phyloP scores from a whole-genome alignment of 2,797 vertebrate genomes.

The Phataginus tetradactyla region DNA sequence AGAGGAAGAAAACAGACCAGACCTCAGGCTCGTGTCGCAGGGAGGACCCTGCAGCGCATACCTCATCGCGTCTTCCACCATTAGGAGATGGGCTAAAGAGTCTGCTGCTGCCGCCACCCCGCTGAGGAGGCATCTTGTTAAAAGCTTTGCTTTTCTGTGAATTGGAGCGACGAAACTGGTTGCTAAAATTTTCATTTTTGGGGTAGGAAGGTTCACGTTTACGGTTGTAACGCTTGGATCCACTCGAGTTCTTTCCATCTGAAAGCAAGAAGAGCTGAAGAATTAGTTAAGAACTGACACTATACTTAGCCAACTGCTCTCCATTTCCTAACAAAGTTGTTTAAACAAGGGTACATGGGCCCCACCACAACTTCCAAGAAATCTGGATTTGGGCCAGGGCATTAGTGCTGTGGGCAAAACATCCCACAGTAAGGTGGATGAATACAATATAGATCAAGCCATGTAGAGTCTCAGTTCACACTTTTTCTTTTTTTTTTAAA shows the following conservation, averaged over 20 bases:
- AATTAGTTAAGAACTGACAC: not conserved
- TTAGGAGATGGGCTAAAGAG: slow-evolving; percentile 93
- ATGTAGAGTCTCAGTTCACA: not conserved
- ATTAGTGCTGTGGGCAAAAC: not conserved
- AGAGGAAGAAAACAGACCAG: not conserved
- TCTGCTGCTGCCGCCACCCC: slow-evolving; percentile 90
- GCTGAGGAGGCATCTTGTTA: slow-evolving; percentile 98
- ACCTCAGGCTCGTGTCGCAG: not conserved
- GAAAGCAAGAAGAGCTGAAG: slow-evolving; percentile 71
- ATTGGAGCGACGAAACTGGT: slow-evolving; percentile 94
- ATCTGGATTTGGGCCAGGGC: not conserved
- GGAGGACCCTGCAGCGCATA: slow-evolving; percentile 66
- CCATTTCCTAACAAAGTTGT: not conserved
- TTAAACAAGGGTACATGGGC: not conserved
- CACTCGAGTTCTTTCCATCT: slow-evolving; percentile 96
- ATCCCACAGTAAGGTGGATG: not conserved
- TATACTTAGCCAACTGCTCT: not conserved
- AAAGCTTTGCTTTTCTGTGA: slow-evolving; percentile 99
- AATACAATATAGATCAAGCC: slow-evolving; percentile 1
- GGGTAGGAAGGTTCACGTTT: slow-evolving; percentile 96
- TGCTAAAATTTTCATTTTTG: slow-evolving; percentile 94
- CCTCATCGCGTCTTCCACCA: slow-evolving; percentile 99
- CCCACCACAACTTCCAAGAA: not conserved
- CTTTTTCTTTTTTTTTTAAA: not conserved
- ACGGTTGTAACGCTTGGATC: slow-evolving; percentile 95